Evolutionary conservation across 2,888 invertebrate species (phyloP), one percentile per base, ranked within the genome.

Genomic region (Taphrorychus bicolor): DNA sequence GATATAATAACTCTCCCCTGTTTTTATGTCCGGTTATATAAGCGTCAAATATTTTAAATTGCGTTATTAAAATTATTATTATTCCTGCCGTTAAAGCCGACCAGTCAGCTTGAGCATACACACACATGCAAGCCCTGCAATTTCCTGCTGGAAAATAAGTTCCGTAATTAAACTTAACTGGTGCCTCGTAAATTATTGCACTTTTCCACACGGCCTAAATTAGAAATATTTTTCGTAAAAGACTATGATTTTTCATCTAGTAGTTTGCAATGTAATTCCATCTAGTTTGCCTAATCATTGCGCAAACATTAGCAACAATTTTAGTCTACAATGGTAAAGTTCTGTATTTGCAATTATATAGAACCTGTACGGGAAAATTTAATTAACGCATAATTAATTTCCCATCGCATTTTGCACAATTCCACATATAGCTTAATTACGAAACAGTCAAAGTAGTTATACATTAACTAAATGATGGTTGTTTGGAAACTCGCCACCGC

Each of bases 91-190:
- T 21, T 22, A 14, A 18, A 45, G 45, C 19, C 32, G 32, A 23
- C 45, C 18, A 59, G 32, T 59, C 32, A 59, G 49, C 49, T 49
- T 49, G 14, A 49, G 49, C 24, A 59, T 5, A 32, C 32, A 23
- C n/a, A 59, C 49, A 18, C 59, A 49, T 59, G 49, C 59, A 32
- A 49, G 59, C 40, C 18, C 32, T 14, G 49, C 40, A 59, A 59
- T 59, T 59, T 59, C 21, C 40, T 18, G 2, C 11, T 19, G 59
- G n/a, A 49, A 59, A 59, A 49, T 59, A 49, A 45, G 59, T 18
- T 23, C 18, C 32, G 40, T 59, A 59, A 49, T 59, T 49, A 59
- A 59, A 59, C 48, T 49, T 45, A 59, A 59, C 48, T 32, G 49
- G 24, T 18, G 18, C 19, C 19, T 59, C 59, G 19, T 59, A 59